phyloP scores from a whole-genome alignment of 2,888 invertebrate genomes.

The Caenorhabditis angaria region DNA sequence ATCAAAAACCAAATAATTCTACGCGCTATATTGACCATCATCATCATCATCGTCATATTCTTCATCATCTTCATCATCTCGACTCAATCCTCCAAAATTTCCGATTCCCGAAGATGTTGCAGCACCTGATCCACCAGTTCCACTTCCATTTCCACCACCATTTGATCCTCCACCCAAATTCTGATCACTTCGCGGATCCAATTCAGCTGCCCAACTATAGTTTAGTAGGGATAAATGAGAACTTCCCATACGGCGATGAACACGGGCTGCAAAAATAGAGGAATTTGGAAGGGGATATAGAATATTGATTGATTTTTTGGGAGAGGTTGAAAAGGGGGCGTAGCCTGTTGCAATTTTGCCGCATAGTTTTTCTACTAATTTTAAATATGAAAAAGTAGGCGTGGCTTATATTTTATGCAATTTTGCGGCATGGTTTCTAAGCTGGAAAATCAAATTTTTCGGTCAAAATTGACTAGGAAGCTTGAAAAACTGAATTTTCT shows the following conservation, averaged over 20 bases:
- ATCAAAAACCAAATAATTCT: neutral
- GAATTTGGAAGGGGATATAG: too few relatives aligned
- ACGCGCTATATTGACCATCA: neutral
- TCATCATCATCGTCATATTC: slow-evolving; percentile 45
- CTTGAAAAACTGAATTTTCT: too few relatives aligned
- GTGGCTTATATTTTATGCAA: too few relatives aligned
- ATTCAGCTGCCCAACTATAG: slow-evolving; percentile 98
- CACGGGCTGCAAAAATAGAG: slow-evolving; percentile 72
- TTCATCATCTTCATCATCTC: slow-evolving; percentile 29
- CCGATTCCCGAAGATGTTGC: too few relatives aligned
- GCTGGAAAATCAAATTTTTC: too few relatives aligned
- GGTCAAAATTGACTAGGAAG: too few relatives aligned
- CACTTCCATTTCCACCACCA: slow-evolving; percentile 7
- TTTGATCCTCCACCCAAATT: slow-evolving; percentile 35
- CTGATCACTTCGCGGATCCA: slow-evolving; percentile 81
- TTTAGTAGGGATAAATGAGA: slow-evolving; percentile 93
- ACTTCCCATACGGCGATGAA: slow-evolving; percentile 94
- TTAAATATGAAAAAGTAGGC: too few relatives aligned
- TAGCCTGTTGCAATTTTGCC: too few relatives aligned
- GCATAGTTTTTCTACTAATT: too few relatives aligned
- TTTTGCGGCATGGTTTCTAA: too few relatives aligned
- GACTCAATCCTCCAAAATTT: slow-evolving; percentile 13
- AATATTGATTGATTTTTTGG: too few relatives aligned
- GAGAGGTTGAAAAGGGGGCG: too few relatives aligned
- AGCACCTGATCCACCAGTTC: neutral